phyloP scores from a whole-genome alignment of 64 coral and sea anemone species.

The Dendrophyllia cribrosa region DNA sequence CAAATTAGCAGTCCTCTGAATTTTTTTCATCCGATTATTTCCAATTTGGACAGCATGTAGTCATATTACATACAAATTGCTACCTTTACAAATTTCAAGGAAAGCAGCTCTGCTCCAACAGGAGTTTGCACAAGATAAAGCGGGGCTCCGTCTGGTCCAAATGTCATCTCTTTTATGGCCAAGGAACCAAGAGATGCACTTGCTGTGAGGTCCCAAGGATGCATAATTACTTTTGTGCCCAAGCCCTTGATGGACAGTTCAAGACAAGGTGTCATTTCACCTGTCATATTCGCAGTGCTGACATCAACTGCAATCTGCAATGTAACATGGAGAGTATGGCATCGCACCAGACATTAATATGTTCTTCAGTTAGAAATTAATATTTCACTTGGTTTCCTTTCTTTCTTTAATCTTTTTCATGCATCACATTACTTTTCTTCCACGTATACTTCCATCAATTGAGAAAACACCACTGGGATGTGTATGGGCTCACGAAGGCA shows the following conservation, averaged over 20 bases:
- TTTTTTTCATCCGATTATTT: too few relatives aligned
- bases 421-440: too few relatives aligned
- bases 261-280: slow-evolving; percentile 61
- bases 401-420: too few relatives aligned
- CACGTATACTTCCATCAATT: too few relatives aligned
- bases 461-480: too few relatives aligned
- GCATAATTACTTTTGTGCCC: slow-evolving; percentile 80
- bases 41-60: too few relatives aligned
- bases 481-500: too few relatives aligned
- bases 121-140: slow-evolving; percentile 88
- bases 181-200: slow-evolving; percentile 86
- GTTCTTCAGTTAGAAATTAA: not conserved
- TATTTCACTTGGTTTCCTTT: too few relatives aligned
- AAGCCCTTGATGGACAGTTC: slow-evolving; percentile 67
- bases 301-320: slow-evolving; percentile 76
- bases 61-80: too few relatives aligned
- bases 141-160: slow-evolving; percentile 72
- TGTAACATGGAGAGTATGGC: not conserved
- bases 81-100: slow-evolving; percentile 82
- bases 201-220: slow-evolving; percentile 72
- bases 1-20: too few relatives aligned
- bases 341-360: not conserved
- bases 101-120: slow-evolving; percentile 78
- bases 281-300: slow-evolving; percentile 51
- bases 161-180: slow-evolving; percentile 86